These are phyloP conservation scores for Teleiodes luculella DNA, from an alignment of 2,888 invertebrate genomes.

Conservation along the genomic window DNA sequence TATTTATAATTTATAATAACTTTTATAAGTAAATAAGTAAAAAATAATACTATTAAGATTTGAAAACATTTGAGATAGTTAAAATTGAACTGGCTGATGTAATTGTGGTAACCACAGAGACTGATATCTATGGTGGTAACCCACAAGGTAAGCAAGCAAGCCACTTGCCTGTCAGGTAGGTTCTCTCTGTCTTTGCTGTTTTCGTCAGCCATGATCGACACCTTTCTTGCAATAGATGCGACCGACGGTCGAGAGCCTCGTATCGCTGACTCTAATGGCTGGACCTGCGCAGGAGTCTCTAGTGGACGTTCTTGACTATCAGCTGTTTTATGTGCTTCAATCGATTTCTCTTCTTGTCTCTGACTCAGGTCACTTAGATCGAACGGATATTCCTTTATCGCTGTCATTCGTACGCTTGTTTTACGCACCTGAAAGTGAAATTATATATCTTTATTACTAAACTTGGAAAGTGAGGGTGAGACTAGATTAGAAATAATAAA, in stretches of 20 bases:
- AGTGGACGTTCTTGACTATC: slow-evolving; percentile 11
- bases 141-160: no score
- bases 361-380: slow-evolving; percentile 68
- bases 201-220: slow-evolving; percentile 81
- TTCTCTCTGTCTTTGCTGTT: slow-evolving; percentile 81
- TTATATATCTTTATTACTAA: slow-evolving; percentile 30
- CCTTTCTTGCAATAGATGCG: slow-evolving; percentile 61
- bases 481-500: no score
- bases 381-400: slow-evolving; percentile 75
- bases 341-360: slow-evolving; percentile 26
- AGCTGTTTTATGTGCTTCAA: neutral
- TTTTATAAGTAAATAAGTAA: no score
- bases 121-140: no score
- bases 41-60: no score
- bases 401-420: slow-evolving; percentile 74
- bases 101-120: no score
- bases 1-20: no score
- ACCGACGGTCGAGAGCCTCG: slow-evolving; percentile 19
- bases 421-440: slow-evolving; percentile 62
- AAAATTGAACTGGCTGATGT: no score
- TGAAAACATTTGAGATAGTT: no score
- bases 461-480: no score
- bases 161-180: slow-evolving; percentile 46
- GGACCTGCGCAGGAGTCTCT: slow-evolving; percentile 16
- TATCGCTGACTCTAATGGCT: slow-evolving; percentile 18